Evolutionary conservation across 2,797 vertebrate genomes (phyloP).

Genomic region (Premnoplex brunnescens): DNA sequence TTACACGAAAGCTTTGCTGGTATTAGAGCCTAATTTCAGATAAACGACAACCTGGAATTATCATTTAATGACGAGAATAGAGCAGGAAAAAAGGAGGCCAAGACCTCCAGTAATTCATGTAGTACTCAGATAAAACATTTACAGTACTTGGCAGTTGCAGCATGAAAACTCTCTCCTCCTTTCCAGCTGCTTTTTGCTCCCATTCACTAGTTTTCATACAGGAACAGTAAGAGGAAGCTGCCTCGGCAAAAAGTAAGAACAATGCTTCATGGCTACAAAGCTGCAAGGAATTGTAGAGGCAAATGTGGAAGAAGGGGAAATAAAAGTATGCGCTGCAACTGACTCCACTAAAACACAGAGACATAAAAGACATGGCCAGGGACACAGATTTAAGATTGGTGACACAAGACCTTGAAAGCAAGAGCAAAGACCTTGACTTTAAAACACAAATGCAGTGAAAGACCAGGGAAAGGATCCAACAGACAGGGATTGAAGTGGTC

Average conservation of each 20-base stretch:
- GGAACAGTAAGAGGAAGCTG: not conserved
- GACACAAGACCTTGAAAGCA: not conserved
- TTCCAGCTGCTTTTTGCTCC: not conserved
- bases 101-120: not conserved
- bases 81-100: not conserved
- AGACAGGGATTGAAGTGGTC: not conserved
- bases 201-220: not conserved
- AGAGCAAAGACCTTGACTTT: not conserved
- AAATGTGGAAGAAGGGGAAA: not conserved
- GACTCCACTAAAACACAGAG: not conserved
- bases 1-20: not conserved
- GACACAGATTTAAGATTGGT: not conserved
- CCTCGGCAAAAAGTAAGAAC: not conserved
- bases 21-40: conserved; percentile 35
- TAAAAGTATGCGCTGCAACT: not conserved
- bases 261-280: not conserved
- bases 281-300: not conserved
- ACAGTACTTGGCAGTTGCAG: not conserved
- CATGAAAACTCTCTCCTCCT: not conserved
- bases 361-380: not conserved
- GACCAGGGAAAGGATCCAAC: not conserved
- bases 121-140: not conserved
- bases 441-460: not conserved
- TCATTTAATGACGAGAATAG: not conserved
- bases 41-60: not conserved